phyloP scores from a whole-genome alignment of 2,113 vertebrate species.

The Rattus rattus region DNA sequence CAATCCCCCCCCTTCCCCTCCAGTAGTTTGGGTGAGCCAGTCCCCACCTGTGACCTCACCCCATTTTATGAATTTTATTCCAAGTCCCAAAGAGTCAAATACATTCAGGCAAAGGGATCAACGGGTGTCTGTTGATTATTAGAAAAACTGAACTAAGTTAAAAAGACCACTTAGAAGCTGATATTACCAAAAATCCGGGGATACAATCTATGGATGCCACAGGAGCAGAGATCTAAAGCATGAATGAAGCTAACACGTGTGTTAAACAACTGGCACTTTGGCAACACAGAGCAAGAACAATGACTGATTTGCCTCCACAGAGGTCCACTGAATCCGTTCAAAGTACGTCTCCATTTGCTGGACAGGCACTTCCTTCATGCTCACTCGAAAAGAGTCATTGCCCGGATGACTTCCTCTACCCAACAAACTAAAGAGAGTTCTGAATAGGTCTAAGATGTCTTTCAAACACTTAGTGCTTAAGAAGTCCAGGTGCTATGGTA shows the following conservation, averaged over 20 bases:
- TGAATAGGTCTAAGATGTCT: constrained; percentile 61
- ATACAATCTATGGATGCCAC: constrained; percentile 38
- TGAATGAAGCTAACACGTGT: constrained; percentile 56
- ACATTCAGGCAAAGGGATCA: constrained; percentile 34
- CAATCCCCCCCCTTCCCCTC: background rate
- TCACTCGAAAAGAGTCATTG: constrained; percentile 60
- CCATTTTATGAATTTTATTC: constrained; percentile 58
- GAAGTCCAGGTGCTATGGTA: constrained; percentile 49
- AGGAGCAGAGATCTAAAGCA: constrained; percentile 71
- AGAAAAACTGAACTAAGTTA: constrained; percentile 12
- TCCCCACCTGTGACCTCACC: background rate
- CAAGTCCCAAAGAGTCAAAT: constrained; percentile 13
- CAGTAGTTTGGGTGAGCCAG: constrained; percentile 18
- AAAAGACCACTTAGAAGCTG: constrained; percentile 31
- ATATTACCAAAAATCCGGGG: constrained; percentile 58
- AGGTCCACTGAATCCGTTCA: constrained; percentile 72
- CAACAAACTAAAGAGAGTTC: constrained; percentile 66
- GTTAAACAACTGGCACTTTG: constrained; percentile 72
- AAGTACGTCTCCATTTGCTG: constrained; percentile 61
- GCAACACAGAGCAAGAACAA: constrained; percentile 66
- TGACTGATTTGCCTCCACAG: constrained; percentile 44
- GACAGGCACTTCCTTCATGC: constrained; percentile 37
- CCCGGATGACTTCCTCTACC: constrained; percentile 36
- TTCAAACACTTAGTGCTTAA: constrained; percentile 65
- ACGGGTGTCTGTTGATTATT: constrained; percentile 9